Evolutionary conservation across 2,113 vertebrate species (phyloP).

Genomic region (Charadrius vociferus): DNA sequence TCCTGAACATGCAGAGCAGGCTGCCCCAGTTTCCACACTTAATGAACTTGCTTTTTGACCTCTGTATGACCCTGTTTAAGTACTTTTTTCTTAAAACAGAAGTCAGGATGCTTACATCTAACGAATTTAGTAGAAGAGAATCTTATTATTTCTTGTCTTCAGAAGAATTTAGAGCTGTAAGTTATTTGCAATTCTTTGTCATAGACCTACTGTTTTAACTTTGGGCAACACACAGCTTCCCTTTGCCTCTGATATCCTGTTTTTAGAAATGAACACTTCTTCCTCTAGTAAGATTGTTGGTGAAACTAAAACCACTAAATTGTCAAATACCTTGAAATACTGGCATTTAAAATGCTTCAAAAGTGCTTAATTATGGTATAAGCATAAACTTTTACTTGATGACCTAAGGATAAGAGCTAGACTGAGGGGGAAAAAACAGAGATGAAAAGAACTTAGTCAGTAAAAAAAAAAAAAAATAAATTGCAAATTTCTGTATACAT

Average conservation of each 20-base stretch:
- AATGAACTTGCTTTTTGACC: not conserved
- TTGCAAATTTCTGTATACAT: not conserved
- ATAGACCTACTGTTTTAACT: not conserved
- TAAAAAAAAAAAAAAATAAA: not conserved
- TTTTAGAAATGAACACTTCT: not conserved
- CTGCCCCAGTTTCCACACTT: not conserved
- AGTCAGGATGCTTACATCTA: not conserved
- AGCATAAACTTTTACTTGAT: not conserved
- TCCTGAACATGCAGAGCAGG: not conserved
- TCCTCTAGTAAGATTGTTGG: not conserved
- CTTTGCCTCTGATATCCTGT: not conserved
- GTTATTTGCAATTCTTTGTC: not conserved
- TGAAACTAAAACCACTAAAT: not conserved
- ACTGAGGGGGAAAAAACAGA: not conserved
- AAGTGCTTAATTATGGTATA: not conserved
- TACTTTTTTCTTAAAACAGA: not conserved
- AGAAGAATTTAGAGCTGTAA: not conserved
- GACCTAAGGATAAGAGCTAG: not conserved
- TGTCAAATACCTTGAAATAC: not conserved
- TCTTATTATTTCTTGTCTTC: not conserved
- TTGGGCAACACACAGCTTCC: not conserved
- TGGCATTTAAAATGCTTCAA: not conserved
- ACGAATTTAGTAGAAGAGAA: not conserved
- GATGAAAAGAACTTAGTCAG: not conserved
- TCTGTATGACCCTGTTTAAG: not conserved